Percentiles rank a stretch among this genome's conserved stretches.
Evolutionary conservation across 2,888 invertebrate genomes (phyloP).

Genomic region (Drosophila sordidula): DNA sequence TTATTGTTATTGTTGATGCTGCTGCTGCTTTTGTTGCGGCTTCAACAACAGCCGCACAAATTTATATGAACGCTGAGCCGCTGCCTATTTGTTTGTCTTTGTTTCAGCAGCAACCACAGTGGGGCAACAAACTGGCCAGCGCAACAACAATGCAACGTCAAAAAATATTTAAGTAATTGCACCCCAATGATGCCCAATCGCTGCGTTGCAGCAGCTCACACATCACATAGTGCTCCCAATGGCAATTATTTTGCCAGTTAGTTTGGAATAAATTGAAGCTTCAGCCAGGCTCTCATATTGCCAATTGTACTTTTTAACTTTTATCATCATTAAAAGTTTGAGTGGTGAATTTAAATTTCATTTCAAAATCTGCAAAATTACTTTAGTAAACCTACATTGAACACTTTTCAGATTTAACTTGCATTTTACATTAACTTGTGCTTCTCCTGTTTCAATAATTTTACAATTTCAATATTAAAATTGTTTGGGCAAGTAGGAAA

Average conservation of each 20-base stretch:
- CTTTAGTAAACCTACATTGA: background rate
- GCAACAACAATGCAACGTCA: constrained; percentile 16
- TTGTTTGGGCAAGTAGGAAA: no score
- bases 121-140: constrained; percentile 15
- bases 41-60: constrained; percentile 38
- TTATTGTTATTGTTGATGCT: constrained; percentile 34
- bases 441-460: no score
- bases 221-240: constrained; percentile 11
- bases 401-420: background rate
- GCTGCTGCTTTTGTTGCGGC: constrained; percentile 41
- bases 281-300: background rate
- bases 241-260: constrained; percentile 15
- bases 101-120: constrained; percentile 31
- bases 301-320: background rate
- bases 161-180: constrained; percentile 48
- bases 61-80: constrained; percentile 29
- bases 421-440: no score
- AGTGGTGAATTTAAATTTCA: no score
- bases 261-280: constrained; percentile 19
- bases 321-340: background rate
- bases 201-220: constrained; percentile 4
- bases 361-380: no score
- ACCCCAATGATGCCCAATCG: constrained; percentile 13
- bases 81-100: constrained; percentile 45
- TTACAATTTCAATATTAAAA: no score